Conservation (phyloP, 2,113 vertebrate species). For the Phrynocephalus versicolor region DNA sequence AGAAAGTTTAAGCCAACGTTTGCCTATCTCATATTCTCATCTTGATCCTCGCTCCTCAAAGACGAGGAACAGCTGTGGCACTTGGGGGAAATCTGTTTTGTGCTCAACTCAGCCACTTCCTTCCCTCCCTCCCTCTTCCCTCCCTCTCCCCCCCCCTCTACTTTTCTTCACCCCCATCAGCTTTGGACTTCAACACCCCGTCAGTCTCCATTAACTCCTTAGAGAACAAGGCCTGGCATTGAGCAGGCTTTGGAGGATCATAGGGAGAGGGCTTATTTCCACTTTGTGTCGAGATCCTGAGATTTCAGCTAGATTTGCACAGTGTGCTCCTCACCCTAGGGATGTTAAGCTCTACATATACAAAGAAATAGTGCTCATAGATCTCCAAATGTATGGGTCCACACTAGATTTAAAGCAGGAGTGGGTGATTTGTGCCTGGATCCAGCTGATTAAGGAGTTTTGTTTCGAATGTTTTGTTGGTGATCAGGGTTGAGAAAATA, state of each 20-base stretch:
- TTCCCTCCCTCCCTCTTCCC: constrained; percentile 54
- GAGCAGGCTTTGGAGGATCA: constrained; percentile 54
- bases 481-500: not conserved
- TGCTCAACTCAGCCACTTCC: constrained; percentile 72
- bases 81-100: constrained; percentile 79
- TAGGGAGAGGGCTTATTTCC: constrained; percentile 22
- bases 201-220: constrained; percentile 69
- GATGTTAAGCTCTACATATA: constrained; percentile 1
- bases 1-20: constrained; percentile 94
- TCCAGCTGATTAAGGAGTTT: not conserved
- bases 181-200: constrained; percentile 57
- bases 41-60: constrained; percentile 90
- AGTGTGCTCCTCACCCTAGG: constrained; percentile 51
- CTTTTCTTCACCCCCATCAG: constrained; percentile 47
- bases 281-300: constrained; percentile 30
- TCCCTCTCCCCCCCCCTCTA: constrained; percentile 62
- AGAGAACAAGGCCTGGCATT: constrained; percentile 54
- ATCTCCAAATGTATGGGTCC: not conserved
- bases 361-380: too few species aligned
- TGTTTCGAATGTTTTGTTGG: not conserved
- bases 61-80: constrained; percentile 93
- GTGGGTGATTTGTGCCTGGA: not conserved
- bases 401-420: not conserved
- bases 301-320: constrained; percentile 47
- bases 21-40: constrained; percentile 94